Evolutionary conservation across 2,888 invertebrate genomes (phyloP).

Genomic region (Torymus texanus): DNA sequence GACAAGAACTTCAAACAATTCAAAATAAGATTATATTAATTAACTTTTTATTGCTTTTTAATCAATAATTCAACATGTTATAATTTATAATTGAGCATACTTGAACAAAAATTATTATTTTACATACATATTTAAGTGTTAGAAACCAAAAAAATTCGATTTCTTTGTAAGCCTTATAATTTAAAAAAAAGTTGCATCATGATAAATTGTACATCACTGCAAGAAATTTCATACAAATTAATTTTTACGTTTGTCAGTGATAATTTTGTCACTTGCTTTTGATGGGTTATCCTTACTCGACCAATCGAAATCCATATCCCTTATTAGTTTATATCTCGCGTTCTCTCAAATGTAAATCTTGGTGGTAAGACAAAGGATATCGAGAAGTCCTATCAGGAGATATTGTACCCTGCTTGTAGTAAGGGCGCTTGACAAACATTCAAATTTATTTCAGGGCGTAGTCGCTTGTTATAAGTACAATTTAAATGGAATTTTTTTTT

Average conservation of each 20-base stretch:
- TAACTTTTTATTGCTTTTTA: too few species aligned
- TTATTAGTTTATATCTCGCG: conserved; percentile 69
- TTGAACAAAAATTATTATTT: too few species aligned
- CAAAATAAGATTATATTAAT: too few species aligned
- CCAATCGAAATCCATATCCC: conserved; percentile 54
- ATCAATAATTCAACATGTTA: too few species aligned
- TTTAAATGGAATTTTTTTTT: conserved; percentile 2
- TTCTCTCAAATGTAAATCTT: conserved; percentile 60
- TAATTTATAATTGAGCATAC: too few species aligned
- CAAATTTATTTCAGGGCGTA: conserved; percentile 70
- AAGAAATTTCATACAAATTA: too few species aligned
- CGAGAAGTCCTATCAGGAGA: conserved; percentile 61
- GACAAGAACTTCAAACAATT: too few species aligned
- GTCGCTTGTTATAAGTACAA: conserved; percentile 45
- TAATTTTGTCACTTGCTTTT: background rate
- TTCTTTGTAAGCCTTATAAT: too few species aligned
- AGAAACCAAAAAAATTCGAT: too few species aligned
- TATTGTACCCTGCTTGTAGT: conserved; percentile 67
- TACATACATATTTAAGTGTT: too few species aligned
- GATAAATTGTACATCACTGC: too few species aligned
- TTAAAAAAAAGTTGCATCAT: too few species aligned
- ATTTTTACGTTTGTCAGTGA: background rate
- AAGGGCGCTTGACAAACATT: conserved; percentile 70
- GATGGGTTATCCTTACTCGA: background rate
- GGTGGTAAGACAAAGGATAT: conserved; percentile 54